Conservation (phyloP, 2,888 invertebrate species). For the Caenorhabditis sp. region DNA sequence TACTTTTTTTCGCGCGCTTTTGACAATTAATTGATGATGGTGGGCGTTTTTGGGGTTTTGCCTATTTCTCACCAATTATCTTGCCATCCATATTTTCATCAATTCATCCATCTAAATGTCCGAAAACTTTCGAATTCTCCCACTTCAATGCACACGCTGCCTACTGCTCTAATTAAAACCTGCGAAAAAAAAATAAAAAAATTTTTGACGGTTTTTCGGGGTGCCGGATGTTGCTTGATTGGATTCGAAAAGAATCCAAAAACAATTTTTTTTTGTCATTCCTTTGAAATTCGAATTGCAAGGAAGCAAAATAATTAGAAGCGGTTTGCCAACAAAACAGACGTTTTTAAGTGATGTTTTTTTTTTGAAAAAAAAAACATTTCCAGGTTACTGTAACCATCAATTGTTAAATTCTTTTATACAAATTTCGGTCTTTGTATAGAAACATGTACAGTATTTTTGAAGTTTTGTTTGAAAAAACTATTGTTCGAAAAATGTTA, state of each 20-base stretch:
- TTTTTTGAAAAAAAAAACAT: no score
- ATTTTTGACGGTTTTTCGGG: neutral
- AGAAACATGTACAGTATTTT: constrained; percentile 11
- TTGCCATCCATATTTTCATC: neutral
- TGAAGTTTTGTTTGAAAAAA: constrained; percentile 1
- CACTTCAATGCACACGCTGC: constrained; percentile 19
- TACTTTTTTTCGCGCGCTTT: neutral
- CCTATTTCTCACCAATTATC: neutral
- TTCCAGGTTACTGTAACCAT: neutral
- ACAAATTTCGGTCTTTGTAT: no score
- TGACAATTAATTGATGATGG: neutral
- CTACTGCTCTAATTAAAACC: constrained; percentile 32
- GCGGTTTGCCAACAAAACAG: constrained; percentile 14
- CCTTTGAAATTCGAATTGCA: neutral
- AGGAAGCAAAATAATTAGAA: constrained; percentile 20
- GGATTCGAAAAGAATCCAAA: neutral
- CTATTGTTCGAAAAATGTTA: neutral
- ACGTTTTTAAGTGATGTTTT: constrained; percentile 9
- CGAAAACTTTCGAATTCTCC: neutral
- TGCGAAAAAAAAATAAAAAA: constrained; percentile 15
- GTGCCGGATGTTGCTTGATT: constrained; percentile 8
- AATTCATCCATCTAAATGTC: neutral
- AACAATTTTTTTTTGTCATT: neutral
- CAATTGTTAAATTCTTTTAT: no score
- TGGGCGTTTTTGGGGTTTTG: neutral